Conservation (phyloP, 2,888 invertebrate species). For the Tachina lurida region DNA sequence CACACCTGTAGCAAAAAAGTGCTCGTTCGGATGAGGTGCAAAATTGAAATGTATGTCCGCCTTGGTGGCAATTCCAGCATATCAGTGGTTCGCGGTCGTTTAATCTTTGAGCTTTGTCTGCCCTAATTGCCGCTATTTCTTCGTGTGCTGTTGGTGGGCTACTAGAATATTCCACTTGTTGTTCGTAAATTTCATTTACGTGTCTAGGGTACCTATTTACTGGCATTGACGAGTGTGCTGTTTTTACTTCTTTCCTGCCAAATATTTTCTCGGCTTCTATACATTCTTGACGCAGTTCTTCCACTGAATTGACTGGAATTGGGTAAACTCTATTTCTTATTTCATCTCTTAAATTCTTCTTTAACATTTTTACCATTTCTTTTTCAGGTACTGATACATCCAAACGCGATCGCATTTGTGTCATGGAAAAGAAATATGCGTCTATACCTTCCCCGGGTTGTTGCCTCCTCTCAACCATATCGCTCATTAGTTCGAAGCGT, state of each 20-base stretch:
- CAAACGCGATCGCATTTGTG: not conserved
- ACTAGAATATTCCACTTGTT: no score
- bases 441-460: not conserved
- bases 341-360: not conserved
- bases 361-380: conserved; percentile 3
- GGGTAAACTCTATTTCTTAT: not conserved
- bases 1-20: conserved; percentile 42
- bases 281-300: not conserved
- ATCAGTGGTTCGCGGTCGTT: not conserved
- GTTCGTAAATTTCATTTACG: not conserved
- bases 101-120: not conserved
- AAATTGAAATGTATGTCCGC: conserved; percentile 35
- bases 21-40: conserved; percentile 21
- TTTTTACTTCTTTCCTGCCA: not conserved
- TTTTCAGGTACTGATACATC: not conserved
- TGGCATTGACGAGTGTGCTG: not conserved
- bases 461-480: conserved; percentile 4
- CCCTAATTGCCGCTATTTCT: not conserved
- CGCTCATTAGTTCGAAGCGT: conserved; percentile 1
- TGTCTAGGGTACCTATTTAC: not conserved
- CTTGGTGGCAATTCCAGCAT: conserved; percentile 45
- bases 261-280: not conserved
- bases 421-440: not conserved
- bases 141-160: not conserved
- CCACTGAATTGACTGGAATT: not conserved